Evolutionary conservation across 2,113 vertebrate species (phyloP).

Genomic region (Athene noctua): DNA sequence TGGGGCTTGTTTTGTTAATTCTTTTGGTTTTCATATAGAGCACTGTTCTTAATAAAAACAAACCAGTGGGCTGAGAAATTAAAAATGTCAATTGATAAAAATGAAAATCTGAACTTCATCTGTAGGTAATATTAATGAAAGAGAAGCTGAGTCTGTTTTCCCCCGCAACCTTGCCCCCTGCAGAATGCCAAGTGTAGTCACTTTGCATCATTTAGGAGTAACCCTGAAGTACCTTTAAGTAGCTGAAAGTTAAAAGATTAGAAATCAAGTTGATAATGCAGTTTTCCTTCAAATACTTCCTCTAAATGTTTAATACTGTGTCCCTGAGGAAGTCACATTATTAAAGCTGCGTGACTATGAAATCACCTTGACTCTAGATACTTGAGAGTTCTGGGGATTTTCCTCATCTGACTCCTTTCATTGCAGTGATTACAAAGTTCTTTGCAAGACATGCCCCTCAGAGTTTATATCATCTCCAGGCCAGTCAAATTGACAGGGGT

Average conservation of each 20-base stretch:
- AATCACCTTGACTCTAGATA: constrained; percentile 27
- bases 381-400: constrained; percentile 14
- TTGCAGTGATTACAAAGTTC: neutral
- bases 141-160: neutral
- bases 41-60: neutral
- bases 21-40: neutral
- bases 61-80: neutral
- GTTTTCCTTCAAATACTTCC: constrained; percentile 34
- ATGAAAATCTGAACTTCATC: neutral
- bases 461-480: neutral
- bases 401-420: neutral
- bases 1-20: neutral
- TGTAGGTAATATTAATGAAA: neutral
- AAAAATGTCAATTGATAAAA: neutral
- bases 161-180: neutral
- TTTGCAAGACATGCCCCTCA: neutral
- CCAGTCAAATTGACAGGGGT: neutral
- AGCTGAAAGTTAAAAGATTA: constrained; percentile 21
- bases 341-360: constrained; percentile 13
- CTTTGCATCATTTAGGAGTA: neutral
- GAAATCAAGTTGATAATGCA: constrained; percentile 2
- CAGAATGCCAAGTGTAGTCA: neutral
- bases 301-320: neutral
- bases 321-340: constrained; percentile 18
- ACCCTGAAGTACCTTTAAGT: neutral